phyloP scores from a whole-genome alignment of 2,797 vertebrate genomes.

The Enteromius viviparus region DNA sequence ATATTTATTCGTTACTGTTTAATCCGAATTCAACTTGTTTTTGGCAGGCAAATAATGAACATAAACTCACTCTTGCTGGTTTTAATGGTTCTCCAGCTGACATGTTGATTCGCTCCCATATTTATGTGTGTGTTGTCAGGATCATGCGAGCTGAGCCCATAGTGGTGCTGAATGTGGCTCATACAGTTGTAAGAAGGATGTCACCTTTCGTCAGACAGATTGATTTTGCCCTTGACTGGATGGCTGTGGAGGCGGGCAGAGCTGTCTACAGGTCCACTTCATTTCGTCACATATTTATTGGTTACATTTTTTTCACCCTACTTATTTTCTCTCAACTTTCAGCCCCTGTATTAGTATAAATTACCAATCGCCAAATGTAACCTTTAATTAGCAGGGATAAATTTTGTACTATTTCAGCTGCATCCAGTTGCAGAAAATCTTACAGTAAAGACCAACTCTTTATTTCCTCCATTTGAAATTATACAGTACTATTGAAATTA shows the following conservation, averaged over 20 bases:
- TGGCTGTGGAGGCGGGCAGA: conserved; percentile 93
- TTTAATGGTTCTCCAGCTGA: conserved; percentile 10
- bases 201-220: conserved; percentile 93
- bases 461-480: neutral
- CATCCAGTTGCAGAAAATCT: neutral
- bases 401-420: neutral
- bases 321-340: neutral
- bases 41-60: neutral
- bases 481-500: neutral
- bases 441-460: neutral
- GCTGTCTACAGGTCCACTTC: conserved; percentile 87
- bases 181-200: conserved; percentile 86
- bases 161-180: conserved; percentile 88
- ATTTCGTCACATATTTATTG: neutral
- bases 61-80: neutral
- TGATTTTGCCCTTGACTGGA: conserved; percentile 96
- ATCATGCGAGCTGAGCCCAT: conserved; percentile 91
- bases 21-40: neutral
- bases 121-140: conserved; percentile 70
- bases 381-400: neutral
- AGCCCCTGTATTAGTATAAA: neutral
- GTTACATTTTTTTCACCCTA: neutral
- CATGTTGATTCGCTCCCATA: conserved; percentile 1
- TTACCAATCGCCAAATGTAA: neutral
- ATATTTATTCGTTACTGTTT: neutral